Base-by-base conservation (phyloP, 2,888 invertebrate genomes). In the Lasioglossum marginatum region DNA sequence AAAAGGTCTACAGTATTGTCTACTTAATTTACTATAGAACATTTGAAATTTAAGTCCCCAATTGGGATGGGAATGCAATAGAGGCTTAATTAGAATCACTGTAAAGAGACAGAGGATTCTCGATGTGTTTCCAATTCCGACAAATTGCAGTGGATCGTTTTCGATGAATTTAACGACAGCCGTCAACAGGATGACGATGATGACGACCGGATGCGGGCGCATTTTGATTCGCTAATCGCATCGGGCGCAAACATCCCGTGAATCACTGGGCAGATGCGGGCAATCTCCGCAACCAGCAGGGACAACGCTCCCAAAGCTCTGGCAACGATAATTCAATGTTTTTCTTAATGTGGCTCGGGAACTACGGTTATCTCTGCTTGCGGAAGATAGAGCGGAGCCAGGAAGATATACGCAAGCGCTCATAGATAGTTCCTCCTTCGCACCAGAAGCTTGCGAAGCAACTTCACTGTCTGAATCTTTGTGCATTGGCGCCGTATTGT, bases 221-320 rank as follows among this genome's bases (percentile, higher is more conserved):
- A 23, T 60, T 71, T 78, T 52, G 70, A 85, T 84, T 84, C 48
- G 52, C 45, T 74, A 78, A 83, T 77, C 72, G 77, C 23, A 37
- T 12, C 57, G 57, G 23, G 12, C 19, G 34, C 73, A 84, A 84
- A 84, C 78, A 57, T 48, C 70, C 43, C n/a, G 85, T 74, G 68
- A 84, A 84, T 74, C 68, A 48, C 34, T 16, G 70, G n/a, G 40
- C 19, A 48, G 31, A 84, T 84, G 79, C 85, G 84, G 84, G 85
- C 52, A 43, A 78, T n/a, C 10, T 27, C 43, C 34, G 16, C 48
- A 66, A 2, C 27, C 52, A 72, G 52, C 19, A 37, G 48, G 63
- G 60, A 45, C 74, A 74, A 27, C 16, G 72, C 43, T 63, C 14
- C 73, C 37, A 19, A n/a, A 37, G 73, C 37, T 43, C 43, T 63